Evolutionary conservation across 2,797 vertebrate species (phyloP), one percentile per base, ranked within the genome.

Genomic region (Acanthiza pusilla): DNA sequence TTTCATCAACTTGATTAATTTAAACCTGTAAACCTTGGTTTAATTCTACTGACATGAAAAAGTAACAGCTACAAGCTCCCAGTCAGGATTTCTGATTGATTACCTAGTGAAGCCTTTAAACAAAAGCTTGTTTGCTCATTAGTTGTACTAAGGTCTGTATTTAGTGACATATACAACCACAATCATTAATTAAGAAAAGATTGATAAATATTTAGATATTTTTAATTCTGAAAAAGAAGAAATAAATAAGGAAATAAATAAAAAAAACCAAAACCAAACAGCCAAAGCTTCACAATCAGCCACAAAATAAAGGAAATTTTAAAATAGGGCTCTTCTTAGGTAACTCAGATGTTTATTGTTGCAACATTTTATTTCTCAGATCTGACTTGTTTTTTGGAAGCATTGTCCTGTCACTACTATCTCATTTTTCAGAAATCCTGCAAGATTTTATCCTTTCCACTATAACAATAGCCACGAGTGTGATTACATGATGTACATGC

Each of bases 71-170:
- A 88, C 85, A 83, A 63, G 63, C 66, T 85, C 43, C 47, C 74
- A 90, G 78, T 38, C 85, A 85, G 48, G 89, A 90, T 93, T 93
- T 93, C 38, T 91, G 84, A 89, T 72, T 93, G 89, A 97, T 96
- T 76, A 90, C 85, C 91, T 93, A 75, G 50, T 76, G 76, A 92
- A 61, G 48, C 54, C 83, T 94, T 95, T 77, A 81, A 81, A 70
- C 80, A 96, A 92, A 92, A 86, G 34, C 89, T 89, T 96, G 62
- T 79, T 97, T 85, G 65, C 79, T 96, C 94, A 97, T 95, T 95
- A 97, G 86, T 60, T 96, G 83, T 51, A 74, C 57, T 68, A 89
- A 94, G 79, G 60, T 96, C 77, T 89, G 58, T 43, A 58, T 91
- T 95, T 73, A 85, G 75, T 94, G 73, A 97, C 77, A 95, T 68